These are phyloP conservation scores for Pagrus major DNA, from an alignment of 2,113 vertebrate species.

Conservation along the genomic window DNA sequence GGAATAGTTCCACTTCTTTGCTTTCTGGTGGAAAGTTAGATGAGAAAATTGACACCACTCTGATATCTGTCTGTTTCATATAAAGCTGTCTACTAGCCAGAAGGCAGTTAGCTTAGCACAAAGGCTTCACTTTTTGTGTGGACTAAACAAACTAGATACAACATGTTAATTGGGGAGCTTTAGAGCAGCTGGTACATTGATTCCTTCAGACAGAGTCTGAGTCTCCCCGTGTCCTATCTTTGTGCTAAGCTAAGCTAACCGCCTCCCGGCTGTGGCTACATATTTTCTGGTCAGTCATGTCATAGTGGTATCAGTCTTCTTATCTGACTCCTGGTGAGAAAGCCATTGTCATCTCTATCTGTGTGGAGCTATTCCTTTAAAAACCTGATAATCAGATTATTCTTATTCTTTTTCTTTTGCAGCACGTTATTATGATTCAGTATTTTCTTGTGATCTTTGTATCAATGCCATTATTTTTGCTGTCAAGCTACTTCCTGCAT, in stretches of 20 bases:
- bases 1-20: background rate
- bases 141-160: background rate
- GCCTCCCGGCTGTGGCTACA: background rate
- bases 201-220: background rate
- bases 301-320: background rate
- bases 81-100: background rate
- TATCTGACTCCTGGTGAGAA: background rate
- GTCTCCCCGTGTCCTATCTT: background rate
- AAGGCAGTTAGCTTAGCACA: constrained; percentile 1
- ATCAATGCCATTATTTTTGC: constrained; percentile 47
- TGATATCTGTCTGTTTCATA: background rate
- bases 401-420: constrained; percentile 34
- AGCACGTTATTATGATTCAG: constrained; percentile 50
- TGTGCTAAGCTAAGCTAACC: constrained; percentile 1
- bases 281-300: background rate
- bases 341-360: background rate
- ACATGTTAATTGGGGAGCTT: background rate
- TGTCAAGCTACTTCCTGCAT: constrained; percentile 33
- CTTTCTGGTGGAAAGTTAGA: background rate
- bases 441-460: constrained; percentile 64
- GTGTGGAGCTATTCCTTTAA: background rate
- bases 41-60: background rate
- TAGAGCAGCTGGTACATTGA: background rate
- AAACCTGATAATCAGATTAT: constrained; percentile 10
- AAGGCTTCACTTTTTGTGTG: background rate